Evolutionary conservation across 2,797 vertebrate genomes (phyloP).

Genomic region (Pangasius larnaudii): DNA sequence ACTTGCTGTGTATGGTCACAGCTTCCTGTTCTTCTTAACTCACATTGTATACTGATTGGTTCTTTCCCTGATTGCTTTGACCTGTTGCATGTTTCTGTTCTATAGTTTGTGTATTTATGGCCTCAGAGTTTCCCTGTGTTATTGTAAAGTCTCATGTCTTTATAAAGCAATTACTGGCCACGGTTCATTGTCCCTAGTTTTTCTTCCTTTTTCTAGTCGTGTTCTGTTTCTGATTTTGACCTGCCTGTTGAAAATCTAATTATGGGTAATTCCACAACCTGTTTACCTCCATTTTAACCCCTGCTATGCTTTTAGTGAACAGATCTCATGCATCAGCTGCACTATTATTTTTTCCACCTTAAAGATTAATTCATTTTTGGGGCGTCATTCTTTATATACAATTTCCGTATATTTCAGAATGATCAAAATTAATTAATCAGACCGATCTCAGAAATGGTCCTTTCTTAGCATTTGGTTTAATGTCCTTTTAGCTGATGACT

Average conservation of each 20-base stretch:
- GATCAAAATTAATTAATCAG: background rate
- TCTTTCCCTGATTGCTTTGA: background rate
- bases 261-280: background rate
- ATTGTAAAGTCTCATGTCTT: background rate
- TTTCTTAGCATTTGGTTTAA: background rate
- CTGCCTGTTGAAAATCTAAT: background rate
- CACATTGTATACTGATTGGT: background rate
- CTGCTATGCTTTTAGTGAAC: background rate
- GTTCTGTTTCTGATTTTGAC: background rate
- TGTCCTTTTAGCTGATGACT: background rate
- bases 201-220: background rate
- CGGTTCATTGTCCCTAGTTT: background rate
- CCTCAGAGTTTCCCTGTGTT: background rate
- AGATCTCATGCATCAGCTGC: background rate
- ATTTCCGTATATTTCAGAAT: background rate
- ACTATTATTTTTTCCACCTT: background rate
- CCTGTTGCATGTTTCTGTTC: background rate
- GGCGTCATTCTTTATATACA: background rate
- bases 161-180: background rate
- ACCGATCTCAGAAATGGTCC: background rate
- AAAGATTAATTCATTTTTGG: background rate
- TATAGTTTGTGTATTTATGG: background rate
- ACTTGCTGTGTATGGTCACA: slow-evolving; percentile 1
- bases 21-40: background rate
- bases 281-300: background rate